Base-by-base conservation (phyloP, 2,888 invertebrate species). In the Mythimna albipuncta region DNA sequence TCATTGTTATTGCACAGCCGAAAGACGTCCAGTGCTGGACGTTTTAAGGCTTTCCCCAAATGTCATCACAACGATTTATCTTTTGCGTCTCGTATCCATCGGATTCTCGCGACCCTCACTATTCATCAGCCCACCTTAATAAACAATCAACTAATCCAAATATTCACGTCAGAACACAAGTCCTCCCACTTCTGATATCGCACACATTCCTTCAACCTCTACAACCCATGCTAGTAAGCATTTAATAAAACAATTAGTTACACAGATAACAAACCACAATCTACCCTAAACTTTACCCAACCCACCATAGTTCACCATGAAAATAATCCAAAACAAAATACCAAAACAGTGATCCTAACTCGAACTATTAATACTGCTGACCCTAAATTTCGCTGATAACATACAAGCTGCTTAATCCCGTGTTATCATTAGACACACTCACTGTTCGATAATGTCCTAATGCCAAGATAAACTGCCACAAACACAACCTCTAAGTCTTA, bases 371-470 rank as follows among this genome's bases (percentile, higher is more conserved):
- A 79, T 74, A 68, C 80, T 35, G 83, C 83, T 87, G 88, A 85
- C 85, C 88, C 89, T 87, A 88, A 86, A 90, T 90, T 91, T 90
- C 73, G 88, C 85, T 90, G 89, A 92, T 92, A 91, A 88, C 88
- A 87, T 86, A 87, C 86, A 88, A 88, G 87, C 87, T 87, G 90
- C 90, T 90, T 91, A 92, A 92, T 92, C 91, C 91, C 86, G 85
- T 89, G 90, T 91, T 93, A 93, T 93, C 92, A 88, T 87, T 89
- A 90, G 87, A 89, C 90, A 87, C 90, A 91, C 89, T 90, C 90
- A 88, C 89, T 89, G 84, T 92, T 92, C 85, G 83, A 86, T 93
- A 92, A 90, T 91, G 89, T 91, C 88, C 88, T 87, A 82, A 81
- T 85, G 83, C 75, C 82, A 86, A 71, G 71, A 75, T 77, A 73